Base-by-base conservation (phyloP, 2,113 vertebrate species). In the Monopterus albus region DNA sequence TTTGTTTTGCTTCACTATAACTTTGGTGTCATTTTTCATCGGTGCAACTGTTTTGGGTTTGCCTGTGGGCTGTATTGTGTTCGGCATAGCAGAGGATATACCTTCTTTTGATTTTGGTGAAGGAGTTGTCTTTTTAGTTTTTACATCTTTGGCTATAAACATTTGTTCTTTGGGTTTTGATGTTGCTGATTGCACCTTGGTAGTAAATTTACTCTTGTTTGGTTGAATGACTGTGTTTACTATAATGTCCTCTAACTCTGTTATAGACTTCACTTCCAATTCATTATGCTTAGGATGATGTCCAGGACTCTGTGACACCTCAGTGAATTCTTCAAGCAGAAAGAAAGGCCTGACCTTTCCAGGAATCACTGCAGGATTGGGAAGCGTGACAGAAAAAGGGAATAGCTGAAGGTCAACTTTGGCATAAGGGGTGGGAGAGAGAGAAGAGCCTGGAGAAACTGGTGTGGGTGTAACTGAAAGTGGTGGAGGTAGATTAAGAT, bases 21-120 rank as follows among this genome's bases (percentile, higher is more conserved):
- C n/a, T n/a, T n/a, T n/a, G n/a, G 40, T 59, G 55, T 58, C 39
- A 18, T 55, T 82, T 76, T 69, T 72, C 50, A 8, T 26, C 51
- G 33, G 10, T n/a, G 66, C 28, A 17, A 26, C 8, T 6, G 29
- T 42, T 46, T 4, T 33, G 23, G 60, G 18, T 51, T 63, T n/a
- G 2, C 5, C 23, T 9, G 14, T 36, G 15, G 31, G 15, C 31
- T 51, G 42, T 4, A 45, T 29, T 6, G 1, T 25, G 51, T 76
- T 76, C 64, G 1, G 23, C 75, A 77, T 11, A 53, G 39, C 26
- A 9, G 18, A 49, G 46, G 21, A 23, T 42, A 35, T 60, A 45
- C 53, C 61, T 25, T 69, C 29, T 12, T 67, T 76, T 9, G 62
- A 56, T 26, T 67, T 59, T 1, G 18, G 15, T 15, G 18, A 23